Base-by-base conservation (phyloP, 2,113 vertebrate genomes). In the Podarcis raffonei region DNA sequence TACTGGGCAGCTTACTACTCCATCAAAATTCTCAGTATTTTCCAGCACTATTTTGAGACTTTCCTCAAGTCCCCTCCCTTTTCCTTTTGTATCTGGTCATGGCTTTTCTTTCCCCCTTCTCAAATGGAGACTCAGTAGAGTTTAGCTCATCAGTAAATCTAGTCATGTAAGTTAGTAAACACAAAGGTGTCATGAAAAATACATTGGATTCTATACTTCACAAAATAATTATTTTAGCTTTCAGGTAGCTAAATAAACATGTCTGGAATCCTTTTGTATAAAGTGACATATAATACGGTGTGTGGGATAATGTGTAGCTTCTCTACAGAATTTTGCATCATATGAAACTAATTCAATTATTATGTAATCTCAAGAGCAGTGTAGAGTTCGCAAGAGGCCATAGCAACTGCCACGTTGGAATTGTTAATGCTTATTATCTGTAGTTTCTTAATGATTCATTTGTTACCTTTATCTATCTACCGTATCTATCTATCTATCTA, bases 351-450 rank as follows among this genome's bases (percentile, higher is more conserved):
- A 86, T 13, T 5, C 76, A 87, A 37, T 81, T 7, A 81, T 20
- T 84, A 81, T 82, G 66, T 83, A 25, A 25, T 84, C 32, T 89
- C 86, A 27, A 12, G 79, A 83, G 65, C 5, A 86, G n/a, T 76
- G 3, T 88, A 53, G 15, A 48, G 22, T 68, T 86, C n/a, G 81
- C 57, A 84, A 81, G 62, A 72, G 74, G 37, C 35, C 15, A 13
- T 27, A 74, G 35, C 69, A 57, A 79, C 12, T 27, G n/a, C 37
- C 16, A 15, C 22, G 59, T 5, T 65, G 3, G 89, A 93, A 48
- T 81, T 42, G 90, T 86, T 48, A 74, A 86, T 57, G 7, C 23
- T 81, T 76, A 3, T 78, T 84, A 80, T 90, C 90, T 84, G n/a
- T n/a, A 23, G 3, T 48, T 84, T 18, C 18, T 87, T 89, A 90